These are phyloP conservation scores for Merops nubicus DNA, from an alignment of 2,113 vertebrate genomes.

Conservation along the genomic window DNA sequence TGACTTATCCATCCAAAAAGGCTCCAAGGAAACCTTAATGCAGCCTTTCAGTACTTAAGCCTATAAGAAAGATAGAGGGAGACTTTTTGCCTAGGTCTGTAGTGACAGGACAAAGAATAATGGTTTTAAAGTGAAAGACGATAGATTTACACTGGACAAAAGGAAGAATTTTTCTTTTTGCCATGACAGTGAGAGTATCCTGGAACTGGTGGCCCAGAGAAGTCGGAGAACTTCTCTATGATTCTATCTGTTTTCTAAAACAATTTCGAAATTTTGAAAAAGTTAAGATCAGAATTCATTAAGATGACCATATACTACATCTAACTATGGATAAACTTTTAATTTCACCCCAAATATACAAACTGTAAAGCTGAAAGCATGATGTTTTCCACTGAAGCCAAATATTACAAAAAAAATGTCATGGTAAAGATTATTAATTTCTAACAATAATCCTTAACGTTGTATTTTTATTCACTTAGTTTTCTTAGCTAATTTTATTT, in stretches of 20 bases:
- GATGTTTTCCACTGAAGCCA: background rate
- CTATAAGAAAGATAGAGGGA: no score
- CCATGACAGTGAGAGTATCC: background rate
- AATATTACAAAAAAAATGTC: background rate
- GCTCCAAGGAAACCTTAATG: background rate
- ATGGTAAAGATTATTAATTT: background rate
- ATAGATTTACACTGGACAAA: background rate
- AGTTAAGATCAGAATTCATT: background rate
- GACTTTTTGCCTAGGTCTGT: background rate
- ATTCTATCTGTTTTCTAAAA: background rate
- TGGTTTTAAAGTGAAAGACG: background rate
- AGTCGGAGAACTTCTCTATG: background rate
- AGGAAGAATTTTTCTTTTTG: background rate
- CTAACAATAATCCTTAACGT: no score
- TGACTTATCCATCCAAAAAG: background rate
- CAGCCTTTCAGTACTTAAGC: background rate
- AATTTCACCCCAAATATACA: background rate
- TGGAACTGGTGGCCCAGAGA: background rate
- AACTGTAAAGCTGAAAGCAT: background rate
- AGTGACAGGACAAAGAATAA: background rate
- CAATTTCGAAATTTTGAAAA: background rate
- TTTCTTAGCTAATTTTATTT: background rate
- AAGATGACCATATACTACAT: background rate
- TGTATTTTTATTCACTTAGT: background rate
- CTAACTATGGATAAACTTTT: background rate